phyloP scores from a whole-genome alignment of 2,888 invertebrate genomes.

The Diaperis boleti region DNA sequence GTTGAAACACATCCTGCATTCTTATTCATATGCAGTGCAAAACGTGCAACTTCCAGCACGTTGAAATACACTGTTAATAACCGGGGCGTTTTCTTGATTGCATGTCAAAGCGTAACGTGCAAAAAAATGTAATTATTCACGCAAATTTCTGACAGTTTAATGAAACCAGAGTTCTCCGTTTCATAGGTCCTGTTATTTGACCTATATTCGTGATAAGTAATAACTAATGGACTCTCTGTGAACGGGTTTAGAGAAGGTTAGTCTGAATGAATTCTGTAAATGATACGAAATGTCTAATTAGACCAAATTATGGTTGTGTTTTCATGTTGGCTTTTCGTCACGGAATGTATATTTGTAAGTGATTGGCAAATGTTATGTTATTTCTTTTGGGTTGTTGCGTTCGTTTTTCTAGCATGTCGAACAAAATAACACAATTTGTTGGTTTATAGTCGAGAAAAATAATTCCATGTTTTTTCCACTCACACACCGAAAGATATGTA shows the following conservation, averaged over 20 bases:
- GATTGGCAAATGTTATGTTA: no score
- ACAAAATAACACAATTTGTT: no score
- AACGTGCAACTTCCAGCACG: neutral
- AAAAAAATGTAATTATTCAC: slow-evolving; percentile 36
- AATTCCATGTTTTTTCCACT: no score
- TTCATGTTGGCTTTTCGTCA: neutral
- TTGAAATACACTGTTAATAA: slow-evolving; percentile 20
- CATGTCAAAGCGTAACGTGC: slow-evolving; percentile 32
- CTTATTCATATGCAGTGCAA: neutral
- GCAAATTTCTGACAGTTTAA: slow-evolving; percentile 37
- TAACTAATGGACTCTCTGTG: slow-evolving; percentile 32
- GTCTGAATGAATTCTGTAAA: slow-evolving; percentile 13
- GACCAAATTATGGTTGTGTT: neutral
- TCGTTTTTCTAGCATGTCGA: no score
- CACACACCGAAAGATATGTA: no score
- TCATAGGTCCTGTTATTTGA: slow-evolving; percentile 31
- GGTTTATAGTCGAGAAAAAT: no score
- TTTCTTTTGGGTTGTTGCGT: no score
- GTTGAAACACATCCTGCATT: no score
- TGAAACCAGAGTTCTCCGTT: slow-evolving; percentile 34
- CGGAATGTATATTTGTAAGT: no score
- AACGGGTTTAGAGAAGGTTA: slow-evolving; percentile 9
- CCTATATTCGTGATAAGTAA: slow-evolving; percentile 34
- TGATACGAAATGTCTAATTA: neutral
- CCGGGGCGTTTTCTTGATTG: slow-evolving; percentile 27